These are phyloP conservation scores for Sus cebifrons DNA, from an alignment of 2,797 vertebrate genomes.

Conservation along the genomic window DNA sequence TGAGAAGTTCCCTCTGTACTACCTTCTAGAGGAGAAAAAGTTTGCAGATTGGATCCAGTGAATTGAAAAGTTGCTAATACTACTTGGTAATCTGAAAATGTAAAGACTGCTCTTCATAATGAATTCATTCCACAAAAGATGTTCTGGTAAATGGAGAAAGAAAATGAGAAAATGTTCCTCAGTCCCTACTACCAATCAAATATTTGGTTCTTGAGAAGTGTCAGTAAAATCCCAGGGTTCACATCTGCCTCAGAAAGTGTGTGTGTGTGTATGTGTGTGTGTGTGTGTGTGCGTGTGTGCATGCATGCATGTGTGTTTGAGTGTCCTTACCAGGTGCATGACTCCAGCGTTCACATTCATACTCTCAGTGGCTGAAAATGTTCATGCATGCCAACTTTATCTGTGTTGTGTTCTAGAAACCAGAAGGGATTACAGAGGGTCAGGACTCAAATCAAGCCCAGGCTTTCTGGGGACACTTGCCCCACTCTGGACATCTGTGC, in stretches of 20 bases:
- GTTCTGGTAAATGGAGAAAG: neutral
- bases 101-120: neutral
- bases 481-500: conserved; percentile 54
- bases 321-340: neutral
- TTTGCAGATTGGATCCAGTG: neutral
- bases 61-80: neutral
- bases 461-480: conserved; percentile 65
- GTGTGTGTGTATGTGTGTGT: neutral
- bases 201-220: neutral
- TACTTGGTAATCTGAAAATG: neutral
- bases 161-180: neutral
- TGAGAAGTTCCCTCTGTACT: neutral
- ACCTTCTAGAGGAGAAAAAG: neutral
- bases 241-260: neutral
- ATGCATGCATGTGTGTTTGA: too few species aligned
- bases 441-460: neutral
- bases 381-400: neutral
- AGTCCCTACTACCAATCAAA: neutral
- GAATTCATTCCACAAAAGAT: neutral
- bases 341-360: neutral
- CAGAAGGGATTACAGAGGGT: neutral
- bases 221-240: too few species aligned
- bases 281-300: neutral
- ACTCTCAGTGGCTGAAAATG: neutral
- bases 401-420: neutral